Base-by-base conservation (phyloP, 1,140 invertebrate genomes). In the Cherax quadricarinatus region DNA sequence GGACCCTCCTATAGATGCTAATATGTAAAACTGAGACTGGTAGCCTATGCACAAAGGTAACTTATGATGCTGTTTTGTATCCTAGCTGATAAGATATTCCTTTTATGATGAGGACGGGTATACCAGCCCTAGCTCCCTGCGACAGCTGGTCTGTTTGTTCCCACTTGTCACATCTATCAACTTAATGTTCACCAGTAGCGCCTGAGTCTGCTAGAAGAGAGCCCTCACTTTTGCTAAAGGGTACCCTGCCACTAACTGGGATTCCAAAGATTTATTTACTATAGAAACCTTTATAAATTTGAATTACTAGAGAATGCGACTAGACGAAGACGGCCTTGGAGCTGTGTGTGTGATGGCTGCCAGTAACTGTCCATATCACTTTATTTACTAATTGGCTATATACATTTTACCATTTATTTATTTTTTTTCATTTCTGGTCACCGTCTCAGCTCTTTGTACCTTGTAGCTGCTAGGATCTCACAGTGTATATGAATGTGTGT, bases 391-490 rank as follows among this genome's bases (percentile, higher is more conserved):
- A 86, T 73, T 86, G 85, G 70, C 85, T 41, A 21, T n/a, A 30
- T 86, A 75, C 66, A 86, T 66, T 86, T 51, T 14, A 86, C 30
- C 30, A 41, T 41, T 41, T 41, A n/a, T n/a, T n/a, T n/a, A n/a
- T 51, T 73, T 49, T 75, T 51, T 70, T 48, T 73, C 62, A 86
- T 86, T 86, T 73, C 21, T 75, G 70, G 70, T 75, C 85, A 73
- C 62, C 86, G 53, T 88, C 75, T 88, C 86, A 88, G 78, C 86
- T 88, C 75, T 88, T 88, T 88, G 86, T 88, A 88, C 86, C 86
- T 88, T 53, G 75, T 88, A 88, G 86, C 73, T 9, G 53, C 75
- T 79, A 88, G 86, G 86, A 80, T 88, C 86, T 88, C 86, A 88
- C 78, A n/a, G 73, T 80, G 86, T 88, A 88, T 79, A 80, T 88